These are phyloP conservation scores for Atta texana DNA, from an alignment of 1,140 invertebrate species.

Conservation along the genomic window DNA sequence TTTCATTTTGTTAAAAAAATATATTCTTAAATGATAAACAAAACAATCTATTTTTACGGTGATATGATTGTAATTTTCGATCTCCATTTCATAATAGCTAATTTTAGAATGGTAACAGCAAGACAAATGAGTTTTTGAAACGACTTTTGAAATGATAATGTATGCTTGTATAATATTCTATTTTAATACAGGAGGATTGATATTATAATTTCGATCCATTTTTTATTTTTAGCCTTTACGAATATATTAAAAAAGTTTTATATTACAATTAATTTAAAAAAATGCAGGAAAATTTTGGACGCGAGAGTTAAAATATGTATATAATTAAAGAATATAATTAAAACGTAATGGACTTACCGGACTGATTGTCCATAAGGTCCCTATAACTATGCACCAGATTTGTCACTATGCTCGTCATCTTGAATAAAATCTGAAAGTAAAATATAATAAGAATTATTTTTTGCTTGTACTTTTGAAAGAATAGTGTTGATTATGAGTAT, in stretches of 20 bases:
- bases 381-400: conserved; percentile 91
- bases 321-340: background rate
- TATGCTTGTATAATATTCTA: background rate
- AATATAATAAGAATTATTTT: conserved; percentile 71
- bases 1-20: too few relatives aligned
- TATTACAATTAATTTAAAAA: conserved; percentile 59
- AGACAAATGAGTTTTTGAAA: background rate
- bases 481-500: background rate
- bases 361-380: conserved; percentile 93
- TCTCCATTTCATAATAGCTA: background rate
- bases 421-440: conserved; percentile 87
- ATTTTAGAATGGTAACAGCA: background rate
- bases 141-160: background rate
- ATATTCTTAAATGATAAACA: background rate
- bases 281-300: background rate
- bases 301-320: too few relatives aligned
- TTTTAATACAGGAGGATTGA: background rate
- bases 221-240: background rate
- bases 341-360: conserved; percentile 88
- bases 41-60: background rate
- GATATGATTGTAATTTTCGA: background rate
- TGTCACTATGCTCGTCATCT: conserved; percentile 89
- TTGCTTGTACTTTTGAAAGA: background rate
- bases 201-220: background rate
- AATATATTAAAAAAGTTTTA: background rate